Percentiles rank a stretch among this genome's conserved stretches.
Conservation (phyloP, 1,140 invertebrate genomes). For the Scylla paramamosain region DNA sequence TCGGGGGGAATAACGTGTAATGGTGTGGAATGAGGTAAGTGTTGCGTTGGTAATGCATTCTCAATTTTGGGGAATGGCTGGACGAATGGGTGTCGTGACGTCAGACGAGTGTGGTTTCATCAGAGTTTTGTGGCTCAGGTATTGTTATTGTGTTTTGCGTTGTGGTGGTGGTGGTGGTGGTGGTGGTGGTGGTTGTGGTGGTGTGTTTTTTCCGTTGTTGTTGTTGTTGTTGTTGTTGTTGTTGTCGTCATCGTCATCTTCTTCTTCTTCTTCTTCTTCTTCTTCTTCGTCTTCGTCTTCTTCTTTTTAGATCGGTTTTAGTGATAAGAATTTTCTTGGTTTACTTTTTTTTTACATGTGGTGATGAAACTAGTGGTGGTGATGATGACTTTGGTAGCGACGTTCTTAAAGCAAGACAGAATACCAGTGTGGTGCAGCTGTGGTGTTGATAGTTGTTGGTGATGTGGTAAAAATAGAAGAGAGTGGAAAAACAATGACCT, state of each 20-base stretch:
- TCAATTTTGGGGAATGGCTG: conserved; percentile 12
- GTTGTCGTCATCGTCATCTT: too few relatives aligned
- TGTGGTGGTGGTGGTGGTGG: not conserved
- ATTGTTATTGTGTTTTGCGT: not conserved
- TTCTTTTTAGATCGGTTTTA: too few relatives aligned
- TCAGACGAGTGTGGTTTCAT: not conserved
- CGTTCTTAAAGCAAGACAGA: too few relatives aligned
- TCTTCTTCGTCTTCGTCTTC: too few relatives aligned
- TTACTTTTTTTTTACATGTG: not conserved
- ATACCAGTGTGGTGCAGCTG: not conserved
- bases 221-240: not conserved
- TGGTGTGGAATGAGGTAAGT: conserved; percentile 9
- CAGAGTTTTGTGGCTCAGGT: not conserved
- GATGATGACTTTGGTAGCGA: too few relatives aligned
- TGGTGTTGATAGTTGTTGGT: too few relatives aligned
- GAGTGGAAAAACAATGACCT: too few relatives aligned
- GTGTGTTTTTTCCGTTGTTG: not conserved
- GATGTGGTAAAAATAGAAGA: too few relatives aligned
- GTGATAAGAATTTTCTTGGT: too few relatives aligned
- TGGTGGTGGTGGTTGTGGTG: not conserved
- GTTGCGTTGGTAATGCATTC: not conserved
- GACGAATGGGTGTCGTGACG: not conserved
- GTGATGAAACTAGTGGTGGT: not conserved
- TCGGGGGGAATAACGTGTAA: not conserved
- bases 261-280: too few relatives aligned